phyloP scores from a whole-genome alignment of 1,140 invertebrate genomes.

The Venturia canescens region DNA sequence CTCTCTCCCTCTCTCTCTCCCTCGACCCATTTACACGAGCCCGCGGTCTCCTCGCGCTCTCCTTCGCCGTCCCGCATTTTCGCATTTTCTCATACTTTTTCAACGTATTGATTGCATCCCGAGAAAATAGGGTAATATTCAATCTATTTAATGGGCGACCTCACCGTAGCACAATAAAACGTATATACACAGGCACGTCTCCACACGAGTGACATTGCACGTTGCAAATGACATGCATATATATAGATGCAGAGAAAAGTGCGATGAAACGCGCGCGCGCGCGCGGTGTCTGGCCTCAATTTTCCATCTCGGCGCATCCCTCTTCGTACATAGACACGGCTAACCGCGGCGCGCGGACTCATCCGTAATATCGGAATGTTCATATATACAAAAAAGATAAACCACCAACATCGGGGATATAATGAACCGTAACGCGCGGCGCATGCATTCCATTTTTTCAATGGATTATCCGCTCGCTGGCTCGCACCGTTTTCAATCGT shows the following conservation, averaged over 20 bases:
- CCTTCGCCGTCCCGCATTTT: slow-evolving; percentile 22
- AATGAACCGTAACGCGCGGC: background rate
- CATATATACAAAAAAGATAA: background rate
- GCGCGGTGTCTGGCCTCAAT: slow-evolving; percentile 49
- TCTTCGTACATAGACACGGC: too few relatives aligned
- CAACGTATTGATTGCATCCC: slow-evolving; percentile 63
- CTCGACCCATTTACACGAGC: background rate
- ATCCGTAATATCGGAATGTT: slow-evolving; percentile 27
- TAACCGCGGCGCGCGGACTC: background rate
- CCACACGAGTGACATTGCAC: slow-evolving; percentile 8
- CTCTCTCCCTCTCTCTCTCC: background rate
- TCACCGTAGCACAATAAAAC: slow-evolving; percentile 5
- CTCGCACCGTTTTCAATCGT: too few relatives aligned
- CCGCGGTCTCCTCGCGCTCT: too few relatives aligned
- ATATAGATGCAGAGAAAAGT: background rate
- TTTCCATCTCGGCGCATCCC: slow-evolving; percentile 18
- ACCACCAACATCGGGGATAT: slow-evolving; percentile 31
- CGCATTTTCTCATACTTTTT: slow-evolving; percentile 19
- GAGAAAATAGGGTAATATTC: slow-evolving; percentile 70
- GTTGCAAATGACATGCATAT: background rate
- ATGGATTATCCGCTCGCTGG: too few relatives aligned
- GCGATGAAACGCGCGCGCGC: background rate
- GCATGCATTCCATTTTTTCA: background rate
- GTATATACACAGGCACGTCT: slow-evolving; percentile 24
- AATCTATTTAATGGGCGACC: slow-evolving; percentile 66